phyloP scores from a whole-genome alignment of 2,113 vertebrate genomes.

The Romanogobio albipinnatus region DNA sequence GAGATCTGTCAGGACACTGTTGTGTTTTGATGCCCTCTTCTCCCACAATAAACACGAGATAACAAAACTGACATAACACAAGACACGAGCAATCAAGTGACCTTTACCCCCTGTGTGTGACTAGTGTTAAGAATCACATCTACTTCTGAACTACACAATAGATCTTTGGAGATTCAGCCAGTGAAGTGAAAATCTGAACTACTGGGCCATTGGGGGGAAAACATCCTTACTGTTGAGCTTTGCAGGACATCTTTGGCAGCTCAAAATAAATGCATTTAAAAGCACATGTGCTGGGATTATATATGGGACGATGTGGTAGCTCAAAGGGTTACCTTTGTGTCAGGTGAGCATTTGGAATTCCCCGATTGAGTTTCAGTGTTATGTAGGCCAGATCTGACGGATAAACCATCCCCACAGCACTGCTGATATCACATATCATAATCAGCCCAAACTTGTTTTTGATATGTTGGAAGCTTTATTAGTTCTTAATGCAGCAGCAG shows the following conservation, averaged over 20 bases:
- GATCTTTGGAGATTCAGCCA: neutral
- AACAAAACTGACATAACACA: conserved; percentile 30
- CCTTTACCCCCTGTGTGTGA: conserved; percentile 16
- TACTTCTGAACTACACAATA: neutral
- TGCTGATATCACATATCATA: conserved; percentile 15
- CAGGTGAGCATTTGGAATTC: conserved; percentile 39
- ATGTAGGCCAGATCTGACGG: conserved; percentile 27
- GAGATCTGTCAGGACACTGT: conserved; percentile 1
- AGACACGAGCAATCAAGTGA: conserved; percentile 27
- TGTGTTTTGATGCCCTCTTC: conserved; percentile 10
- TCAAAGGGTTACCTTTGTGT: conserved; percentile 26
- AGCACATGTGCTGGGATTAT: neutral
- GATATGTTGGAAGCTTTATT: conserved; percentile 19
- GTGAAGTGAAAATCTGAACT: neutral
- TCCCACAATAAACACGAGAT: conserved; percentile 26
- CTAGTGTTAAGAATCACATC: conserved; percentile 18
- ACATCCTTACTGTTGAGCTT: neutral
- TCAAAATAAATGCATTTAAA: conserved; percentile 7
- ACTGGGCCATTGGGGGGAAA: neutral
- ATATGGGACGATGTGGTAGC: neutral
- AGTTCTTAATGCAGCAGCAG: conserved; percentile 2
- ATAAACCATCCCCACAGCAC: conserved; percentile 8
- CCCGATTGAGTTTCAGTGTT: conserved; percentile 34
- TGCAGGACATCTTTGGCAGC: neutral
- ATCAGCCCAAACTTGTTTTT: conserved; percentile 35